These are phyloP conservation scores for Drosophila kepulauana DNA, from an alignment of 1,140 invertebrate species.

Conservation along the genomic window DNA sequence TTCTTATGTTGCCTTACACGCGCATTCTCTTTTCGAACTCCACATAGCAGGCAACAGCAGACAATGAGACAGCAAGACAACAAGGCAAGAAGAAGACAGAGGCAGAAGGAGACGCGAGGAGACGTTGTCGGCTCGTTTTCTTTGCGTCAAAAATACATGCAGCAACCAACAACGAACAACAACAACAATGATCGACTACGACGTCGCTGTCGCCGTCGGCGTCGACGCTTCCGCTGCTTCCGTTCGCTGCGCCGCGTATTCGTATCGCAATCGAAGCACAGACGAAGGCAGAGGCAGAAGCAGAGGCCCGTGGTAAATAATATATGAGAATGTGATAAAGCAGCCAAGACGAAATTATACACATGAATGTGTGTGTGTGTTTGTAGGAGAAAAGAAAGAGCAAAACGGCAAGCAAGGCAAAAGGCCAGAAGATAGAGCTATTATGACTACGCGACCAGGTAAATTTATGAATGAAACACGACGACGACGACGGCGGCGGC, in stretches of 20 bases:
- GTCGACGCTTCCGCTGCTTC: slow-evolving; percentile 81
- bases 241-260: slow-evolving; percentile 62
- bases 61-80: slow-evolving; percentile 50
- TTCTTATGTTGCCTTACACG: slow-evolving; percentile 82
- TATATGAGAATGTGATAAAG: slow-evolving; percentile 51
- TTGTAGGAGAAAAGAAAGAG: slow-evolving; percentile 27
- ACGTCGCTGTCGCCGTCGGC: slow-evolving; percentile 52
- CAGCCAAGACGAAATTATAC: slow-evolving; percentile 13
- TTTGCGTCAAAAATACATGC: slow-evolving; percentile 57
- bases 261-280: slow-evolving; percentile 50
- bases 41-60: slow-evolving; percentile 49
- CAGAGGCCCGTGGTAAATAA: slow-evolving; percentile 36
- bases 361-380: slow-evolving; percentile 3
- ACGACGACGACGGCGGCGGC: no score
- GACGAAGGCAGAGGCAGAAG: slow-evolving; percentile 5
- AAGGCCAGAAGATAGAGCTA: slow-evolving; percentile 72
- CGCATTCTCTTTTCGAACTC: slow-evolving; percentile 52
- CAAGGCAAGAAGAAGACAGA: slow-evolving; percentile 39
- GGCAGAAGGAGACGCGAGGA: slow-evolving; percentile 15
- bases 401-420: slow-evolving; percentile 19
- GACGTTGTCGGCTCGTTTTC: slow-evolving; percentile 47
- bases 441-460: slow-evolving; percentile 78
- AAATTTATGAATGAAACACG: slow-evolving; percentile 81
- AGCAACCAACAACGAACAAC: slow-evolving; percentile 28
- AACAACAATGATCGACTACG: slow-evolving; percentile 52